These are phyloP conservation scores for Acronicta leporina DNA, from an alignment of 2,888 invertebrate genomes.

Conservation along the genomic window DNA sequence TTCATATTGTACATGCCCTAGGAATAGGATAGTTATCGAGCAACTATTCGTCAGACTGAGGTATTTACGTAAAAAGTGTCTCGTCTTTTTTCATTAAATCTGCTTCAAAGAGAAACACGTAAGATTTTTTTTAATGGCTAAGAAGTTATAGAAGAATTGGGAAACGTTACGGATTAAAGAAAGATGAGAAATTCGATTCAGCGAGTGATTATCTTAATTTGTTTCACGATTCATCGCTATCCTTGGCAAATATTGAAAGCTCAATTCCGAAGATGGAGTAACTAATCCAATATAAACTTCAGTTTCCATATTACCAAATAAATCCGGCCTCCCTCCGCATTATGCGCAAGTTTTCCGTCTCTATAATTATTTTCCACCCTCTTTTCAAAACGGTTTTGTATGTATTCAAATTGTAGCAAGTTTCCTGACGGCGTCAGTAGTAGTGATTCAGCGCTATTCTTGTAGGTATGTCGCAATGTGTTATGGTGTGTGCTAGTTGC, in stretches of 20 bases:
- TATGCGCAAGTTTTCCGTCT: slow-evolving; percentile 21
- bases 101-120: no score
- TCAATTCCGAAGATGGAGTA: slow-evolving; percentile 1
- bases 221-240: neutral
- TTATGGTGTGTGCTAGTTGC: slow-evolving; percentile 15
- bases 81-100: no score
- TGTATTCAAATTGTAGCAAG: slow-evolving; percentile 30
- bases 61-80: no score
- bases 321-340: slow-evolving; percentile 15
- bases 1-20: no score
- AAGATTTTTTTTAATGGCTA: no score
- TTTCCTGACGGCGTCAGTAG: slow-evolving; percentile 25
- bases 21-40: no score
- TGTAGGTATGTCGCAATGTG: slow-evolving; percentile 12
- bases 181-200: neutral
- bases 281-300: slow-evolving; percentile 13
- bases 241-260: neutral
- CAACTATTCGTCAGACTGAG: no score
- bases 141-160: neutral
- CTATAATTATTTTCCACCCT: slow-evolving; percentile 28
- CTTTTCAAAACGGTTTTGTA: slow-evolving; percentile 11
- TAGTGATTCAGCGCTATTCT: slow-evolving; percentile 41
- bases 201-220: neutral
- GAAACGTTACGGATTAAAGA: neutral
- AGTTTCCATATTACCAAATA: slow-evolving; percentile 17